Base-by-base conservation (phyloP, 1,140 invertebrate species). In the Zaprionus capensis region DNA sequence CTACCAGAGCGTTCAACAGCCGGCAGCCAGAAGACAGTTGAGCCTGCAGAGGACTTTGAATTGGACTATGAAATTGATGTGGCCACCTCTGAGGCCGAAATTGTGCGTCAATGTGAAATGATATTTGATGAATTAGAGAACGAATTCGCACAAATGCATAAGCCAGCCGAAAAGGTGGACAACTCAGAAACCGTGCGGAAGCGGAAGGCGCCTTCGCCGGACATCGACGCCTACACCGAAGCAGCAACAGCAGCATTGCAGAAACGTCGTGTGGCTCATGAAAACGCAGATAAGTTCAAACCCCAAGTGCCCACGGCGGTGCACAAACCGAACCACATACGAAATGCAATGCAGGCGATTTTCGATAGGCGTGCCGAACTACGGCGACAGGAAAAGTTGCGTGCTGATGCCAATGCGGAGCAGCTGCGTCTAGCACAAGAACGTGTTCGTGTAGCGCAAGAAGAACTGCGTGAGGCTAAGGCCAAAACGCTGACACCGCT, bases 61-160 rank as follows among this genome's bases (percentile, higher is more conserved):
- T 17, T 81, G 22, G 81, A 84, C 41, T 73, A 69, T 7, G 72
- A 84, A 15, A 76, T 73, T 11, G 78, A 90, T 24, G 26, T 72
- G 24, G 56, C 68, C 5, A 65, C 71, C 28, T 91, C 94, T 44
- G 95, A 95, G 71, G 93, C 94, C 26, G 94, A 95, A 76, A 93
- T 96, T 11, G 94, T 95, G 85, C 94, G 95, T 65, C 96, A 97
- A 88, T 97, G 96, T 85, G 93, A 96, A 63, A 95, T 94, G 91
- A 96, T 97, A 74, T 97, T 96, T 81, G 95, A 96, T 93, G 92
- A 94, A 75, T 87, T 94, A 62, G 93, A 94, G 74, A 78, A 78
- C 22, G 91, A 93, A 61, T 91, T 92, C 44, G 82, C 88, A 0
- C 62, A 78, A 9, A 53, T 85, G 51, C 90, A 92, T 57, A 84